Evolutionary conservation across 2,797 vertebrate species (phyloP).

Genomic region (Siniperca undulata): DNA sequence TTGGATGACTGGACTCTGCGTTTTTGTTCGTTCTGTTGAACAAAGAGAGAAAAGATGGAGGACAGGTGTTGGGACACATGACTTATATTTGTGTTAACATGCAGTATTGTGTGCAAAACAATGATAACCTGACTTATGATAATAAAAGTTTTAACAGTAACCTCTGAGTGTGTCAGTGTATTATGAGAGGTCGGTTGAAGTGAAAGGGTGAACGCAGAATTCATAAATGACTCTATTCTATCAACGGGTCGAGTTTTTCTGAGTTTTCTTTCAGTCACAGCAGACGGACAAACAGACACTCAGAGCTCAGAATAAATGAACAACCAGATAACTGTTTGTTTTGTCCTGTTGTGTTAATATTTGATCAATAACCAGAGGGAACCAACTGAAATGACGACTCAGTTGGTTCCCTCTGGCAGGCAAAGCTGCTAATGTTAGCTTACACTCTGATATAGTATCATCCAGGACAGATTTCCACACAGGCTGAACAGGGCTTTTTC

Average conservation of each 20-base stretch:
- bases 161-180: neutral
- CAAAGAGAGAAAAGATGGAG: conserved; percentile 19
- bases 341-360: neutral
- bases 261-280: neutral
- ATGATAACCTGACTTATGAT: conserved; percentile 57
- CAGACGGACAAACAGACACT: neutral
- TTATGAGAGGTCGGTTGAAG: neutral
- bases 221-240: too few species aligned
- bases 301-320: neutral
- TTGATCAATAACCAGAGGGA: neutral
- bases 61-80: conserved; percentile 57
- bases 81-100: conserved; percentile 65
- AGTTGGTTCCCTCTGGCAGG: too few species aligned
- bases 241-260: neutral
- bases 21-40: neutral
- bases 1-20: neutral
- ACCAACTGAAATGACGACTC: neutral
- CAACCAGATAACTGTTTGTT: neutral
- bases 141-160: conserved; percentile 69
- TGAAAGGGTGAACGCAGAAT: neutral
- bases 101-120: conserved; percentile 72
- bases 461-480: neutral
- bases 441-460: neutral
- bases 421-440: neutral
- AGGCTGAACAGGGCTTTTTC: too few species aligned